phyloP scores from a whole-genome alignment of 2,888 invertebrate species.

The Petrolisthes cinctipes region DNA sequence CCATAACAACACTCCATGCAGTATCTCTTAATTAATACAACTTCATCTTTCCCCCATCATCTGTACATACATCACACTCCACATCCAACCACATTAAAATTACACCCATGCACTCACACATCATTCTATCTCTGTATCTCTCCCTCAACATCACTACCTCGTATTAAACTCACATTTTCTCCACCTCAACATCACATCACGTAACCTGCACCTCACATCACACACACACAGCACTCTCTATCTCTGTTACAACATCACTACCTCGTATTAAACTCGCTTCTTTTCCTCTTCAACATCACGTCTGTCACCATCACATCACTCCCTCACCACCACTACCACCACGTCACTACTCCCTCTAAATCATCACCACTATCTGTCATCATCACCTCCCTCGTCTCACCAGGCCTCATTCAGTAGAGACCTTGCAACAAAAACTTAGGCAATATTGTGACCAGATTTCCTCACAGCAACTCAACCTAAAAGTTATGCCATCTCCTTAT shows the following conservation, averaged over 20 bases:
- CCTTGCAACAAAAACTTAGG: too few species aligned
- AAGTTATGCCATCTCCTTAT: too few species aligned
- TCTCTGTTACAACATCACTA: background rate
- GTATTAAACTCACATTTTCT: background rate
- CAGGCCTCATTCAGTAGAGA: background rate
- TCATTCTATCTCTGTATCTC: too few species aligned
- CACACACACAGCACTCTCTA: background rate
- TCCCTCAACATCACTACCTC: background rate
- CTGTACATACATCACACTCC: too few species aligned
- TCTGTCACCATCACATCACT: background rate
- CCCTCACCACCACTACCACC: conserved; percentile 4
- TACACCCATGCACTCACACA: too few species aligned
- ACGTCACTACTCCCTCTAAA: background rate
- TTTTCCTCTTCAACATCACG: background rate
- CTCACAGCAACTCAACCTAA: too few species aligned
- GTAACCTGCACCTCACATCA: too few species aligned
- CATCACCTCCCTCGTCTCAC: background rate
- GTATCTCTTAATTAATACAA: too few species aligned
- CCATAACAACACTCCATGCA: too few species aligned
- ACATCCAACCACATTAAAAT: too few species aligned
- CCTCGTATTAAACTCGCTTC: background rate
- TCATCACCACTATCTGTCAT: background rate
- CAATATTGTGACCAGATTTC: too few species aligned
- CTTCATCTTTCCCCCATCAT: too few species aligned
- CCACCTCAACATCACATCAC: background rate